Evolutionary conservation across 2,797 vertebrate genomes (phyloP).

Genomic region (Lagocephalus sceleratus): DNA sequence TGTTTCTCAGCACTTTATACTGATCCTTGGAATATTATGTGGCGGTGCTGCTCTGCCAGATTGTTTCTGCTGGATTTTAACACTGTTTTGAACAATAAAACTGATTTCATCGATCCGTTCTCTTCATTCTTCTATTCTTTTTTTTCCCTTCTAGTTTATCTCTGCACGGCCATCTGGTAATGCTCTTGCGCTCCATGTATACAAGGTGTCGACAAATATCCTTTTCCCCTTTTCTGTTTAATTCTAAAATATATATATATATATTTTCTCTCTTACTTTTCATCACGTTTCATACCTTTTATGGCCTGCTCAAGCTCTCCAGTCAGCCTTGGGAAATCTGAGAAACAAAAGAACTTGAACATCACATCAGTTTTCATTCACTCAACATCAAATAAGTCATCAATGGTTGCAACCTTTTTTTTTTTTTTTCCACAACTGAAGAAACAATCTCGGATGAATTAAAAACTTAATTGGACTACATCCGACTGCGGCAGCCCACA

Average conservation of each 20-base stretch:
- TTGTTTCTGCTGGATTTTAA: constrained; percentile 34
- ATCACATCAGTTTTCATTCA: too few species aligned
- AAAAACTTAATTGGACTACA: too few species aligned
- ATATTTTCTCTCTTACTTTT: neutral
- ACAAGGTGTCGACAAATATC: neutral
- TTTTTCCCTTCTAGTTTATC: constrained; percentile 12
- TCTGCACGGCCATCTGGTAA: constrained; percentile 21
- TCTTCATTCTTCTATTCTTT: constrained; percentile 12
- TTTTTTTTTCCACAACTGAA: too few species aligned
- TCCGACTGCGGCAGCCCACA: too few species aligned
- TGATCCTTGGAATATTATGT: constrained; percentile 1
- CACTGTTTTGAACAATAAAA: constrained; percentile 58
- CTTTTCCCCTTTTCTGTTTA: neutral
- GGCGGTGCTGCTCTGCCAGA: constrained; percentile 12
- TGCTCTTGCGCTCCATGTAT: neutral
- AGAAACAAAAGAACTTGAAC: too few species aligned
- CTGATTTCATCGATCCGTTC: constrained; percentile 18
- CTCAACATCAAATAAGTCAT: too few species aligned
- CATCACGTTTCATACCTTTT: neutral
- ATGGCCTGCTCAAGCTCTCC: neutral
- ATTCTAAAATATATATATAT: neutral
- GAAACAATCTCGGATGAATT: too few species aligned
- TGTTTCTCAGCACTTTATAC: constrained; percentile 1
- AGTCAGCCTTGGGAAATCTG: neutral
- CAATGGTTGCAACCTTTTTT: too few species aligned